These are phyloP conservation scores for Bombus waltoni DNA, from an alignment of 1,140 invertebrate species.

Conservation along the genomic window DNA sequence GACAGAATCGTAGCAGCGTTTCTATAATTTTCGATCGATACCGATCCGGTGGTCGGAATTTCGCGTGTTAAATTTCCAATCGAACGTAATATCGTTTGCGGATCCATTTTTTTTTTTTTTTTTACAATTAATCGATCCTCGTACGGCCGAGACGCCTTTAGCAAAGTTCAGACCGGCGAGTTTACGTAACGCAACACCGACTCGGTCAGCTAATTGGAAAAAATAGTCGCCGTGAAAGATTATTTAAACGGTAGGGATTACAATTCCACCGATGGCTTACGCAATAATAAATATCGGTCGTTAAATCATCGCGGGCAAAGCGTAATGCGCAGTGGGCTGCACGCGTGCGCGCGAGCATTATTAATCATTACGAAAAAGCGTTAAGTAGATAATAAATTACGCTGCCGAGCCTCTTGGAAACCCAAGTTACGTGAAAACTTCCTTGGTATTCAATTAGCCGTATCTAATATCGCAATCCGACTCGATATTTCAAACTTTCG, in stretches of 20 bases:
- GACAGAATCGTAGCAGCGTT: no score
- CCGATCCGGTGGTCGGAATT: no score
- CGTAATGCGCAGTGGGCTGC: neutral
- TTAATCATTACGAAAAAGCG: slow-evolving; percentile 52
- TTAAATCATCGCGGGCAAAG: slow-evolving; percentile 42
- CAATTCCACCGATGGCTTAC: slow-evolving; percentile 26
- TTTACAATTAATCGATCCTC: neutral
- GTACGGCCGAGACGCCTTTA: neutral
- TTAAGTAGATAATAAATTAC: slow-evolving; percentile 55
- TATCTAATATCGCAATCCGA: slow-evolving; percentile 49
- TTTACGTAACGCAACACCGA: neutral
- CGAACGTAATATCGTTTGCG: no score
- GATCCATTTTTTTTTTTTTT: neutral
- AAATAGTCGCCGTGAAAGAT: slow-evolving; percentile 8
- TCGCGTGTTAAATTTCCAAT: no score
- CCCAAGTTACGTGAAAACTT: slow-evolving; percentile 48
- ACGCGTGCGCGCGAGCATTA: slow-evolving; percentile 24
- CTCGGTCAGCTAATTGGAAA: slow-evolving; percentile 10
- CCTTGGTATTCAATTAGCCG: slow-evolving; percentile 48
- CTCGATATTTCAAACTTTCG: slow-evolving; percentile 54
- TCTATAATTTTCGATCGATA: no score
- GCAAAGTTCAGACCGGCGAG: neutral
- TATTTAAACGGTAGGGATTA: slow-evolving; percentile 16
- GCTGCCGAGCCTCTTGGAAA: slow-evolving; percentile 14
- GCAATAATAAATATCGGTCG: slow-evolving; percentile 42